These are phyloP conservation scores for Setipinna tenuifilis DNA, from an alignment of 2,797 vertebrate genomes.

Conservation along the genomic window DNA sequence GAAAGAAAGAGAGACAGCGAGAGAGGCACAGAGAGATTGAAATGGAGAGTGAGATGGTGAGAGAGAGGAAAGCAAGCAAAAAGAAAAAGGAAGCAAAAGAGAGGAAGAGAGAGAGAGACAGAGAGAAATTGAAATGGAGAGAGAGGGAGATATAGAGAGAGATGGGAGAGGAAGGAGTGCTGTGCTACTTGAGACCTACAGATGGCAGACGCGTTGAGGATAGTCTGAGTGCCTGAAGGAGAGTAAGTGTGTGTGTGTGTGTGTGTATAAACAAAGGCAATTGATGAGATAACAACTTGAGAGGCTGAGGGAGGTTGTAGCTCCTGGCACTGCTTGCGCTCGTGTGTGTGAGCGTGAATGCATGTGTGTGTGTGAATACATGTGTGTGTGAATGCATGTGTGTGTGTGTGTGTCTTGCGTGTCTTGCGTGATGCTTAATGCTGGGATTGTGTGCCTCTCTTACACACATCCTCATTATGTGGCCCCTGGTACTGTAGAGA, in stretches of 20 bases:
- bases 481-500: neutral
- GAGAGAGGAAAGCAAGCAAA: too few species aligned
- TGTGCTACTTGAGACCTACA: neutral
- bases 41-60: neutral
- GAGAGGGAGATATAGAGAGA: neutral
- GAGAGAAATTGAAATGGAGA: constrained; percentile 48
- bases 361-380: neutral
- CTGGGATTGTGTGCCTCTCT: neutral
- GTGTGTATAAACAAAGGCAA: constrained; percentile 5
- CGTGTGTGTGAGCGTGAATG: too few species aligned
- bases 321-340: too few species aligned
- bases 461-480: constrained; percentile 9
- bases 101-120: constrained; percentile 39
- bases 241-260: constrained; percentile 22
- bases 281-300: neutral
- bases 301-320: neutral
- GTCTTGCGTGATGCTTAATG: constrained; percentile 5
- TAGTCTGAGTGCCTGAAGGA: neutral
- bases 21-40: neutral
- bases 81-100: constrained; percentile 5
- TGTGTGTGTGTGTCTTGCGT: constrained; percentile 14
- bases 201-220: neutral
- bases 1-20: neutral
- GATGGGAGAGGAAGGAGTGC: neutral
- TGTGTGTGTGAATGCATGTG: constrained; percentile 23